Evolutionary conservation across 2,113 vertebrate genomes (phyloP).

Genomic region (Crotalus horridus): DNA sequence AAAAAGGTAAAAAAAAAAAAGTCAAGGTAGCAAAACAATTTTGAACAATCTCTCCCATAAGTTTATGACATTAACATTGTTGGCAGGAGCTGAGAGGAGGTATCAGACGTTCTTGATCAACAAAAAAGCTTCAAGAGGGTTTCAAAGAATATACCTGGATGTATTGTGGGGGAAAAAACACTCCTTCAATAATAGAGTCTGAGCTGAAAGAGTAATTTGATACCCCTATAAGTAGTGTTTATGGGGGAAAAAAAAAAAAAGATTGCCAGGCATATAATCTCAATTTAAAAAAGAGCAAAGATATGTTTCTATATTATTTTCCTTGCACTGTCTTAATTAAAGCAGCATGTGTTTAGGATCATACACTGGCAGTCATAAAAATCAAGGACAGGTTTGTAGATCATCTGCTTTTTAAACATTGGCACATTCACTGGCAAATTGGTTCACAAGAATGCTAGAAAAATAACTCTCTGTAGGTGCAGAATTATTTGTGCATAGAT

Average conservation of each 20-base stretch:
- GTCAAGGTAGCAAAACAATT: not conserved
- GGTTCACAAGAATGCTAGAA: not conserved
- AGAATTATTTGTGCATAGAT: not conserved
- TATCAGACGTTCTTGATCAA: not conserved
- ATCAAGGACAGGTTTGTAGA: not conserved
- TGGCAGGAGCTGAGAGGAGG: not conserved
- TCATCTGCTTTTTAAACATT: slow-evolving; percentile 1
- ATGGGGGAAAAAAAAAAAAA: not conserved
- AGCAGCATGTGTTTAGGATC: not conserved
- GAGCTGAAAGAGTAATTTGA: not conserved
- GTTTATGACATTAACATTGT: not conserved
- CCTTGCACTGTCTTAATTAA: accelerated
- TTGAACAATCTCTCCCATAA: not conserved
- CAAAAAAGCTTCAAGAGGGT: too few relatives aligned
- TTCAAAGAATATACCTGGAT: not conserved
- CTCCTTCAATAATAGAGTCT: not conserved
- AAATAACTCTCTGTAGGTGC: not conserved
- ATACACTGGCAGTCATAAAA: not conserved
- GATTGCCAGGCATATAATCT: not conserved
- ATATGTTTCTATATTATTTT: not conserved
- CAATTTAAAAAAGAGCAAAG: not conserved
- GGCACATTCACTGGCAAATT: not conserved
- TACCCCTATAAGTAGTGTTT: not conserved
- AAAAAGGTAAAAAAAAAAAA: not conserved
- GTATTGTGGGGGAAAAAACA: not conserved